Percentiles rank a stretch among this genome's conserved stretches.
Conservation (phyloP, 37 sponge, comb jelly and placozoan species). For the Corticium candelabrum region DNA sequence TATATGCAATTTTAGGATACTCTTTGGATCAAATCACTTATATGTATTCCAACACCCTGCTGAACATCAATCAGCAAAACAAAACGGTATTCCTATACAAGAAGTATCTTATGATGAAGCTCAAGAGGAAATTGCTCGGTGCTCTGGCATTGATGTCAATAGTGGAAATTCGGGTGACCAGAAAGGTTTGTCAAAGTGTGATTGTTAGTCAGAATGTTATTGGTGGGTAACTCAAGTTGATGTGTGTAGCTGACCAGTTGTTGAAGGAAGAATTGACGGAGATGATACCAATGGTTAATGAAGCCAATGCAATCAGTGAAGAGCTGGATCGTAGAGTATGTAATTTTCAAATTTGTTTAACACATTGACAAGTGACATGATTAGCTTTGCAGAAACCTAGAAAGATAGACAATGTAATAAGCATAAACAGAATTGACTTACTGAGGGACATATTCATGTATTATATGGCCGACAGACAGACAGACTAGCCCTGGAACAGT, state of each 20-base stretch:
- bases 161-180: conserved; percentile 25
- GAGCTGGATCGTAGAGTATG: conserved; percentile 52
- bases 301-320: conserved; percentile 75
- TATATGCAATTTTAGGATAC: conserved; percentile 20
- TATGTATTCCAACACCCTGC: conserved; percentile 68
- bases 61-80: conserved; percentile 23
- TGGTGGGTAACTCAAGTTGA: too few relatives aligned
- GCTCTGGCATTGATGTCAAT: conserved; percentile 49
- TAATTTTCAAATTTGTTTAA: conserved; percentile 1
- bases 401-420: too few relatives aligned
- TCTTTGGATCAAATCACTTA: conserved; percentile 55
- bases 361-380: conserved; percentile 1
- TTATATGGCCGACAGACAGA: too few relatives aligned
- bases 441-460: too few relatives aligned
- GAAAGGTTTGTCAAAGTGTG: conserved; percentile 13
- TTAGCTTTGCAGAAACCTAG: conserved; percentile 7
- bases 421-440: too few relatives aligned
- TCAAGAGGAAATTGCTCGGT: conserved; percentile 58
- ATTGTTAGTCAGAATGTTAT: background rate
- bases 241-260: conserved; percentile 36
- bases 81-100: conserved; percentile 22
- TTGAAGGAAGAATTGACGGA: conserved; percentile 55
- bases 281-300: conserved; percentile 64
- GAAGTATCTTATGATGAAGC: conserved; percentile 47
- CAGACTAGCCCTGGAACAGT: too few relatives aligned